Percentiles rank a stretch among this genome's conserved stretches.
phyloP scores from a whole-genome alignment of 2,113 vertebrate genomes.

The Centropristis striata region DNA sequence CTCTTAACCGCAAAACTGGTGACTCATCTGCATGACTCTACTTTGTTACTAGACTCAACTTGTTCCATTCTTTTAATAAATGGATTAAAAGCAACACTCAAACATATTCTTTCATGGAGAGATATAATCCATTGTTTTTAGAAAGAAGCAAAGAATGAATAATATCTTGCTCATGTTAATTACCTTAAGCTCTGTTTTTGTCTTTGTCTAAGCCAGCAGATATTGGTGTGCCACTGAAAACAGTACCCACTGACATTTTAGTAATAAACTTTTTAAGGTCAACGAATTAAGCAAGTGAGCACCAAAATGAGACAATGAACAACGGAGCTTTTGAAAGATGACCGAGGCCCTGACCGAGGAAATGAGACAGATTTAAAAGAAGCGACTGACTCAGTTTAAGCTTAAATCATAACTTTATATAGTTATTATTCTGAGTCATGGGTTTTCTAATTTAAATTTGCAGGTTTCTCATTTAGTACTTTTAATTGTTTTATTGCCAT shows the following conservation, averaged over 20 bases:
- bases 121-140: constrained; percentile 1
- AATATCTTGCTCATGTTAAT: background rate
- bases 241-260: background rate
- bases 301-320: background rate
- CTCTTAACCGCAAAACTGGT: background rate
- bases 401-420: too few species aligned
- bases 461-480: too few species aligned
- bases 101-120: background rate
- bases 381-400: too few species aligned
- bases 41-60: background rate
- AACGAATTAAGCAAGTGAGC: background rate
- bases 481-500: too few species aligned
- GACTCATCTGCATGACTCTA: background rate
- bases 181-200: constrained; percentile 15
- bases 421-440: too few species aligned
- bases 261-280: constrained; percentile 6
- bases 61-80: constrained; percentile 11
- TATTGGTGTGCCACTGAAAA: background rate
- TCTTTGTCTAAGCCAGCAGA: background rate
- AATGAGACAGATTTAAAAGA: too few species aligned
- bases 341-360: too few species aligned
- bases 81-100: constrained; percentile 26
- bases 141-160: background rate
- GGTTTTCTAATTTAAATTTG: too few species aligned
- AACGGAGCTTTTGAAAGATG: background rate